Evolutionary conservation across 1,140 invertebrate genomes (phyloP), one percentile per base, ranked within the genome.

Genomic region (Ceratoteleas bidentatus): DNA sequence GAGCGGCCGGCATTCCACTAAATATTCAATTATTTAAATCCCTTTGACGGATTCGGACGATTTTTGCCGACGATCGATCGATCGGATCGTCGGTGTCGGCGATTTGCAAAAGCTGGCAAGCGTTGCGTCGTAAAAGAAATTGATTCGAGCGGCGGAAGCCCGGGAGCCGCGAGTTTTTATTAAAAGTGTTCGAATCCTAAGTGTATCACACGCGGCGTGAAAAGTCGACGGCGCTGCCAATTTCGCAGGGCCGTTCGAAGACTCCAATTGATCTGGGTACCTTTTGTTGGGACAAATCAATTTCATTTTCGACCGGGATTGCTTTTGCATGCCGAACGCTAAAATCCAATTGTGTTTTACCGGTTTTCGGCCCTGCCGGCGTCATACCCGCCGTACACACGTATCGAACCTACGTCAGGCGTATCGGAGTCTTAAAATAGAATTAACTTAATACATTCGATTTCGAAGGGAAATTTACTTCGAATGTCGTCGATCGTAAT

Each of bases 41-140:
- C 58, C 70, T 70, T 57, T 69, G 64, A 64, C 70, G 62, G 70
- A 74, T 81, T 81, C 54, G 64, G 61, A 52, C 68, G 70, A 68
- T 66, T 83, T 83, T 83, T 64, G 58, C 40, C 13, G 50, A 54
- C 57, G 53, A 73, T 65, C 58, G 56, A 56, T 32, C 60, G 80
- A 77, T 64, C 73, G 50, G 45, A 49, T 49, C 47, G 68, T 54
- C 36, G 50, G 38, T 66, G 56, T 76, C 68, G 54, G 65, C 69
- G 53, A 74, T 81, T 81, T 74, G 81, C 60, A 54, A 70, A 54
- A 47, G 58, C 65, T 65, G 54, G 72, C 60, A 61, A 81, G 79
- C 79, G 72, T 76, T 77, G 69, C 75, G 64, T 66, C 81, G 69
- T 83, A 75, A 78, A 78, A 83, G 69, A 78, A 83, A 83, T 78